Evolutionary conservation across 2,888 invertebrate genomes (phyloP).

Genomic region (Tipula vernalis): DNA sequence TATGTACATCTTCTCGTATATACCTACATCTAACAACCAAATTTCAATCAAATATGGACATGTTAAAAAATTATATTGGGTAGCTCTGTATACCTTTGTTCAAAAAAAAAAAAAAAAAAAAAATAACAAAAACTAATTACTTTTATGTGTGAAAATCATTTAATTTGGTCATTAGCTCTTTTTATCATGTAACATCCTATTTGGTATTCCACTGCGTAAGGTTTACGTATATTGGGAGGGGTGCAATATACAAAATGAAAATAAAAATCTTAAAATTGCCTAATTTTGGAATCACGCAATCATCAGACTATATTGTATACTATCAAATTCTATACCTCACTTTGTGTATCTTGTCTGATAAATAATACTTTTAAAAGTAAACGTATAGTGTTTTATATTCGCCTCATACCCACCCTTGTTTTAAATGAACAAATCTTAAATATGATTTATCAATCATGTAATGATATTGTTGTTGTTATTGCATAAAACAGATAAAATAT

Average conservation of each 20-base stretch:
- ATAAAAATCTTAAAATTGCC: background rate
- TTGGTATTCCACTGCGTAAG: background rate
- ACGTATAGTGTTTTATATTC: background rate
- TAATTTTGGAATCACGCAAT: background rate
- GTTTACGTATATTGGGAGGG: background rate
- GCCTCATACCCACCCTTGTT: background rate
- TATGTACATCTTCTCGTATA: background rate
- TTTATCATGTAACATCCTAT: background rate
- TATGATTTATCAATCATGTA: background rate
- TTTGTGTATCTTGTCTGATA: background rate
- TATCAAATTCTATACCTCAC: background rate
- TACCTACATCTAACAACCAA: background rate
- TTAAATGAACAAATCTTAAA: background rate
- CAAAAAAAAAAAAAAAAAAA: background rate
- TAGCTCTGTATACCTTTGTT: background rate
- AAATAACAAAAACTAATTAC: background rate
- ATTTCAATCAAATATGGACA: background rate
- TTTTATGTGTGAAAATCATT: background rate
- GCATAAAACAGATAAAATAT: background rate
- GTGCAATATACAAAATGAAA: background rate
- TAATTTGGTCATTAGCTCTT: background rate
- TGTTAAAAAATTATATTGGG: background rate
- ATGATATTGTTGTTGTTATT: background rate
- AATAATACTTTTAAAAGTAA: background rate
- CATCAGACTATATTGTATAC: background rate